Percentiles rank a stretch among this genome's conserved stretches.
Conservation (phyloP, 2,113 vertebrate genomes). For the Vimba vimba region DNA sequence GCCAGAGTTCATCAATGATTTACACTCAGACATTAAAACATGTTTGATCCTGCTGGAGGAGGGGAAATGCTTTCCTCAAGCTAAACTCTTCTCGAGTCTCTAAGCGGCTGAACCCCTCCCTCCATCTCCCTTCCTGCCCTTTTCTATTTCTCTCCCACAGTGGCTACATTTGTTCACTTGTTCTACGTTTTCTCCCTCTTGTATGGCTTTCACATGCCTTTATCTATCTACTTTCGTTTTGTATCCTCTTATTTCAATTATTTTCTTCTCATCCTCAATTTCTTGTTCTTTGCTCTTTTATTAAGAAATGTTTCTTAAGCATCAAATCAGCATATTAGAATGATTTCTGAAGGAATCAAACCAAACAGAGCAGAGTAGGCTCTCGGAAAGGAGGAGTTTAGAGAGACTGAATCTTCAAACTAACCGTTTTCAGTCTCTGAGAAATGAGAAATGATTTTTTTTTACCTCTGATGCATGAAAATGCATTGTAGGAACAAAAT, state of each 20-base stretch:
- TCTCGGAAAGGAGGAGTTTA: no score
- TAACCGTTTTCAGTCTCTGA: no score
- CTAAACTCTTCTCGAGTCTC: constrained; percentile 16
- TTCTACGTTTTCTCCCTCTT: neutral
- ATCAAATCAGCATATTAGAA: no score
- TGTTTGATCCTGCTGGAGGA: neutral
- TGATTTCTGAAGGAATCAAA: no score
- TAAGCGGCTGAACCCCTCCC: neutral
- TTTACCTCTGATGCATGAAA: no score
- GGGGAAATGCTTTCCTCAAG: neutral
- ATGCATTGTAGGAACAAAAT: no score
- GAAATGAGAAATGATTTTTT: no score
- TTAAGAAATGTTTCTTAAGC: no score
- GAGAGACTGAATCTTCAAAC: no score
- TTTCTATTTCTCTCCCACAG: neutral
- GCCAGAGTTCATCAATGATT: constrained; percentile 25
- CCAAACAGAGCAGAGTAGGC: no score
- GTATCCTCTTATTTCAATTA: neutral
- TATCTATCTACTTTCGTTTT: neutral
- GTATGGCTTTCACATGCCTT: neutral
- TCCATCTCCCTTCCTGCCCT: neutral
- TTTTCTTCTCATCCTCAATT: constrained; percentile 12
- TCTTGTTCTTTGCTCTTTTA: constrained; percentile 2
- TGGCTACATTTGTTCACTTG: neutral
- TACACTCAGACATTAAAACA: constrained; percentile 23